Percentiles rank a stretch among this genome's conserved stretches.
phyloP scores from a whole-genome alignment of 1,140 invertebrate species.

The Globodera ellingtonae region DNA sequence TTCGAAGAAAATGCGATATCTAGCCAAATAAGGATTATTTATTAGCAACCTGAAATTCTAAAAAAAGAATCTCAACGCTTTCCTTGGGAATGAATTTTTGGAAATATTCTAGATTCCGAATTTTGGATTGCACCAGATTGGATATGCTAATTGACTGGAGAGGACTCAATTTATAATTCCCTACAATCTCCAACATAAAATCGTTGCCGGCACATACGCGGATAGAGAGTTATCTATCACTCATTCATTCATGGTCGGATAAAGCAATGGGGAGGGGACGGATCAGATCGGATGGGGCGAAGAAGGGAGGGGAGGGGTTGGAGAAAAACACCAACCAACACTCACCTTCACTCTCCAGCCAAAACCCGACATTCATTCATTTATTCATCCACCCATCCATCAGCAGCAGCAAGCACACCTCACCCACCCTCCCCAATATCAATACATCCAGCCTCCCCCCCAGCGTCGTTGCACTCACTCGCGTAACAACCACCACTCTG shows the following conservation, averaged over 20 bases:
- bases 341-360: neutral
- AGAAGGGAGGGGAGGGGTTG: neutral
- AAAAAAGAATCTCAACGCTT: no score
- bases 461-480: no score
- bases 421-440: neutral
- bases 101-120: no score
- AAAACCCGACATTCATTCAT: slow-evolving; percentile 4
- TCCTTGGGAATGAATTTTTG: no score
- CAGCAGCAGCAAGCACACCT: neutral
- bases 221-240: neutral
- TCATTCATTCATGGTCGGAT: neutral
- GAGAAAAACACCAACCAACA: neutral
- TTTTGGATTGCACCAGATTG: no score
- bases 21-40: neutral
- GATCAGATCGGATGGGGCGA: neutral
- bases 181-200: no score
- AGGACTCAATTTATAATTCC: no score
- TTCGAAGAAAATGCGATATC: neutral
- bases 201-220: neutral
- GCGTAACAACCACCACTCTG: no score
- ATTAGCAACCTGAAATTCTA: slow-evolving; percentile 4
- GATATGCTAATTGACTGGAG: no score
- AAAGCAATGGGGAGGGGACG: neutral
- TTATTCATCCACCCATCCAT: slow-evolving; percentile 1
- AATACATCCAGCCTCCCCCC: neutral